Percentiles rank a stretch among this genome's conserved stretches.
Conservation (phyloP, 2,797 vertebrate species). For the Pangasius larnaudii region DNA sequence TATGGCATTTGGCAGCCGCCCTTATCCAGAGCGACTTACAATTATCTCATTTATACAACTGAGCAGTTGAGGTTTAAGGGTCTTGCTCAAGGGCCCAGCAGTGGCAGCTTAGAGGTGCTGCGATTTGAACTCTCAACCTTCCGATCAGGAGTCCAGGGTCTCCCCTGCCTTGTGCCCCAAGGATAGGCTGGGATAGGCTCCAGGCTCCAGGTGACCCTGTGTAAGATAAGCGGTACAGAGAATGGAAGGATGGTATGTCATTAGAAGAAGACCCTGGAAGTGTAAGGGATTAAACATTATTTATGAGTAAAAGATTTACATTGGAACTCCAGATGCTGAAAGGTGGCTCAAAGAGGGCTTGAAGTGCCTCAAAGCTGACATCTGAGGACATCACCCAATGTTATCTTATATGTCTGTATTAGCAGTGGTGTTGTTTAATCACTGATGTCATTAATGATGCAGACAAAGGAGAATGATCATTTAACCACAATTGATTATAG, state of each 20-base stretch:
- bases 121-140: too few species aligned
- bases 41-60: too few species aligned
- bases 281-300: neutral
- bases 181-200: too few species aligned
- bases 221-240: too few species aligned
- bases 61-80: too few species aligned
- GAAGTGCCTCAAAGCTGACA: neutral
- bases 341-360: neutral
- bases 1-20: too few species aligned
- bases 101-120: too few species aligned
- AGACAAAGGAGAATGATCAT: neutral
- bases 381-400: neutral
- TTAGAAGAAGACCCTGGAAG: neutral
- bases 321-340: neutral
- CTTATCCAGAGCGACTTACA: too few species aligned
- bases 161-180: too few species aligned
- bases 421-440: neutral
- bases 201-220: too few species aligned
- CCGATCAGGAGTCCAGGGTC: too few species aligned
- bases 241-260: neutral
- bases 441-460: neutral
- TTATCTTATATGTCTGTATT: neutral
- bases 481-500: neutral
- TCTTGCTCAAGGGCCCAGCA: too few species aligned
- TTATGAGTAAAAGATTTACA: neutral